These are phyloP conservation scores for Drosophila flavopinicola DNA, from an alignment of 2,888 invertebrate species.

Conservation along the genomic window DNA sequence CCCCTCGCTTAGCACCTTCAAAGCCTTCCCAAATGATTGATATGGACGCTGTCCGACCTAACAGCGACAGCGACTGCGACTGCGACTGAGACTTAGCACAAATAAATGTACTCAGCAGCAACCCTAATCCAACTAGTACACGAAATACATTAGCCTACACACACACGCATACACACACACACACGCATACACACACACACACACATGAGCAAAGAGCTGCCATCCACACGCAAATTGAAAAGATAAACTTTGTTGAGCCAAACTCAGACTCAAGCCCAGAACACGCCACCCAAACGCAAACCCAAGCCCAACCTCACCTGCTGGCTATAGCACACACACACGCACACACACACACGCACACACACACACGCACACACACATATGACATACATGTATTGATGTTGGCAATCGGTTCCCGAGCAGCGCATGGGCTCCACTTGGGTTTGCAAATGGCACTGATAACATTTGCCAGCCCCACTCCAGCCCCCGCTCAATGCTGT, in stretches of 20 bases:
- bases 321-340: constrained; percentile 24
- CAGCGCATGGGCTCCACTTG: constrained; percentile 67
- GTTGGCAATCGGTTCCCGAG: constrained; percentile 71
- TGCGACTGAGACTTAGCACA: constrained; percentile 24
- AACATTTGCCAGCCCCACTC: constrained; percentile 53
- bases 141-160: constrained; percentile 70
- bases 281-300: no score
- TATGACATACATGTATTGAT: constrained; percentile 55
- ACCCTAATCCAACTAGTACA: constrained; percentile 73
- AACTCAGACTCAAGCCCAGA: constrained; percentile 40
- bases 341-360: no score
- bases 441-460: constrained; percentile 69
- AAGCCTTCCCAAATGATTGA: constrained; percentile 56
- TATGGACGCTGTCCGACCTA: constrained; percentile 69
- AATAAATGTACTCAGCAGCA: constrained; percentile 68
- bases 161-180: no score
- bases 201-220: constrained; percentile 40
- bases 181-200: constrained; percentile 12
- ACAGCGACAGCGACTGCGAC: not conserved
- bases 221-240: constrained; percentile 70
- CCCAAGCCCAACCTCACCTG: constrained; percentile 46
- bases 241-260: constrained; percentile 76
- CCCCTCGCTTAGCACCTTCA: constrained; percentile 34
- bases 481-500: no score
- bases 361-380: no score